Evolutionary conservation across 64 coral and sea anemone genomes (phyloP).

Genomic region (Pocillopora damicornis): DNA sequence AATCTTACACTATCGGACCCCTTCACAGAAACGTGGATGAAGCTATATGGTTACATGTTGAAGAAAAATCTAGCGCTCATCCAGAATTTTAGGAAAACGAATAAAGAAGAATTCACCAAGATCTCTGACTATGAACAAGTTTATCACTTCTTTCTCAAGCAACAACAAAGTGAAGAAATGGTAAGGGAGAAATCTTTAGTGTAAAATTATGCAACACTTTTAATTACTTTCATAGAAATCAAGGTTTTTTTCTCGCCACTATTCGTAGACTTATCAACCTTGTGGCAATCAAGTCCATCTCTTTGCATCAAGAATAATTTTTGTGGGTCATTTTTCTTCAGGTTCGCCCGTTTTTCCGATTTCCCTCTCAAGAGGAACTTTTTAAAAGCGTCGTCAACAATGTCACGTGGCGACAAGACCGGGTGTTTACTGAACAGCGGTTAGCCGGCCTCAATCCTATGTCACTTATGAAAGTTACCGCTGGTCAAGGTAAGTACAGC

Average conservation of each 20-base stretch:
- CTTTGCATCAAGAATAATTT: neutral
- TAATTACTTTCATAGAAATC: neutral
- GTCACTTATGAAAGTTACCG: slow-evolving; percentile 57
- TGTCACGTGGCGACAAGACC: slow-evolving; percentile 86
- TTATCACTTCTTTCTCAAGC: slow-evolving; percentile 71
- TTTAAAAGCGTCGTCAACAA: slow-evolving; percentile 81
- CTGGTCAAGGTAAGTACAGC: slow-evolving; percentile 38
- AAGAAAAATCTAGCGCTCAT: slow-evolving; percentile 48
- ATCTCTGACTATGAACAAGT: slow-evolving; percentile 71
- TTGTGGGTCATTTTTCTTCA: neutral
- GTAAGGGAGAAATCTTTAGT: neutral
- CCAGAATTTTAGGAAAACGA: slow-evolving; percentile 20
- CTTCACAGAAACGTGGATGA: slow-evolving; percentile 77
- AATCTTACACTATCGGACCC: slow-evolving; percentile 53
- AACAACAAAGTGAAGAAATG: slow-evolving; percentile 53
- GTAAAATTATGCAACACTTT: neutral
- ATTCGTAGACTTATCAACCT: no score
- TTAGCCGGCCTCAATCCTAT: slow-evolving; percentile 87
- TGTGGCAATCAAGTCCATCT: no score
- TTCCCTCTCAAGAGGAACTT: slow-evolving; percentile 60
- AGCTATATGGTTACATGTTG: slow-evolving; percentile 76
- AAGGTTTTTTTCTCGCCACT: no score
- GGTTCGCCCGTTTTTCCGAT: slow-evolving; percentile 67
- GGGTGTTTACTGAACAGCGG: slow-evolving; percentile 70
- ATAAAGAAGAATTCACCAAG: slow-evolving; percentile 58